These are phyloP conservation scores for Dipodomys merriami DNA, from an alignment of 2,113 vertebrate genomes.

Conservation along the genomic window DNA sequence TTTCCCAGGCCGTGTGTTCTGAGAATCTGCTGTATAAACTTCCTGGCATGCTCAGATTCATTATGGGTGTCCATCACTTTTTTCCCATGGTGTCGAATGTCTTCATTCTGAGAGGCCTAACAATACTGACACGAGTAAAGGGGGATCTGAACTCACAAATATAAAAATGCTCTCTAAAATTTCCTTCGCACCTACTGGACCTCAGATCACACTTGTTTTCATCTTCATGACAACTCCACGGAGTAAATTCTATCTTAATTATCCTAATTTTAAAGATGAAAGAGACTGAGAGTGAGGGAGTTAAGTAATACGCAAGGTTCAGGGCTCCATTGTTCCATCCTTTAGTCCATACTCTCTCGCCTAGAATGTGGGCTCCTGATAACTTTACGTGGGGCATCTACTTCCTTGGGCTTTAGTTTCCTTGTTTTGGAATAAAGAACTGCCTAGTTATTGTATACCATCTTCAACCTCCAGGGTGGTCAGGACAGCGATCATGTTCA, in stretches of 20 bases:
- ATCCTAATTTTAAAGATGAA: neutral
- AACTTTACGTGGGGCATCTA: neutral
- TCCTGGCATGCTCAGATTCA: neutral
- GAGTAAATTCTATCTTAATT: neutral
- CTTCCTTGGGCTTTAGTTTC: neutral
- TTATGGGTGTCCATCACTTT: neutral
- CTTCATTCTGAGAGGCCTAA: neutral
- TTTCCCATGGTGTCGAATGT: neutral
- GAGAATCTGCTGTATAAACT: neutral
- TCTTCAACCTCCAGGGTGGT: neutral
- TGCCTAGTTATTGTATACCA: neutral
- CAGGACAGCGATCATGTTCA: rapidly evolving
- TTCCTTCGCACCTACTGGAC: neutral
- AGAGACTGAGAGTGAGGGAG: neutral
- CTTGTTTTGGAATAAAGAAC: neutral
- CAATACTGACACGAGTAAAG: neutral
- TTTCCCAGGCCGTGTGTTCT: conserved; percentile 23
- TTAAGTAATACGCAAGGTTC: neutral
- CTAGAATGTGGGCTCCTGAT: no score
- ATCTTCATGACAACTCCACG: neutral
- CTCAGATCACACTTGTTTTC: neutral
- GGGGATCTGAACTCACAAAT: neutral
- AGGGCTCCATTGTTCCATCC: no score
- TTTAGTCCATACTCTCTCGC: neutral
- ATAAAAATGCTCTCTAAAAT: neutral